Percentiles rank a stretch among this genome's conserved stretches.
Conservation (phyloP, 2,113 vertebrate genomes). For the Grantiella picta region DNA sequence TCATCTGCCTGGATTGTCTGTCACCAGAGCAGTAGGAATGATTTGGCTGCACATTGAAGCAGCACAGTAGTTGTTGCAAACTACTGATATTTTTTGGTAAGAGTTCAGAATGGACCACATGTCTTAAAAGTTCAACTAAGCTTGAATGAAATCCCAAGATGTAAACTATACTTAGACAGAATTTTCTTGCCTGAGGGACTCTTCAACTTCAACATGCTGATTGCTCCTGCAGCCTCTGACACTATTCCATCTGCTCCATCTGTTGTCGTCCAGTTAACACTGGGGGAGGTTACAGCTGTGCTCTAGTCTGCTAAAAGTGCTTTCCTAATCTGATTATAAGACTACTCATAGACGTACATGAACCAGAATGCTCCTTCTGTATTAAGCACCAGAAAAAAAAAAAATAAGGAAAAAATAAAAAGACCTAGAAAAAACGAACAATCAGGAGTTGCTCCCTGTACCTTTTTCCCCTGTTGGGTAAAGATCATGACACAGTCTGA, state of each 20-base stretch:
- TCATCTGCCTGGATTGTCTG: neutral
- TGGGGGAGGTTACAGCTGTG: neutral
- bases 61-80: neutral
- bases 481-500: neutral
- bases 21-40: neutral
- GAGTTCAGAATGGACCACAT: neutral
- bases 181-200: constrained; percentile 29
- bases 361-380: neutral
- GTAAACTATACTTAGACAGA: neutral
- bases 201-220: neutral
- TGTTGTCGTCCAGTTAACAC: constrained; percentile 35
- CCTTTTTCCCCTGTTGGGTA: neutral
- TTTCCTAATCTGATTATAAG: neutral
- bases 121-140: constrained; percentile 20
- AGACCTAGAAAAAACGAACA: neutral
- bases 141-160: constrained; percentile 21
- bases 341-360: neutral
- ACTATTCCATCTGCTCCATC: constrained; percentile 59
- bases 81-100: neutral
- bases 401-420: fast-evolving
- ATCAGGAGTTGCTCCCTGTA: neutral
- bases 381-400: neutral
- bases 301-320: neutral
- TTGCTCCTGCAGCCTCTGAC: constrained; percentile 18
- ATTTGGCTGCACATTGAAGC: neutral